Evolutionary conservation across 2,113 vertebrate species (phyloP).

Genomic region (Chitala chitala): DNA sequence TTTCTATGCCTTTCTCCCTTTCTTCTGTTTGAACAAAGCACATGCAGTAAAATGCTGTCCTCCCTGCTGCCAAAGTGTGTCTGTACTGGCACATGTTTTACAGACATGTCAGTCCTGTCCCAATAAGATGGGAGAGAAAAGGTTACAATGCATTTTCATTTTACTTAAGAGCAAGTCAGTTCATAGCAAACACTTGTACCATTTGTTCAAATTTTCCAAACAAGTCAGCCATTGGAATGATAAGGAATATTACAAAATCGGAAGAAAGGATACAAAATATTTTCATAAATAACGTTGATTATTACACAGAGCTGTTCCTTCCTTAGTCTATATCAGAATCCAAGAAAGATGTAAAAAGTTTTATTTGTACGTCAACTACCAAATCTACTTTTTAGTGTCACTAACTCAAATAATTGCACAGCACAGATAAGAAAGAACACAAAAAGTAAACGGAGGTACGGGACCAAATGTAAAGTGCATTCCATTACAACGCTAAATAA

Average conservation of each 20-base stretch:
- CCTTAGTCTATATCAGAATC: conserved; percentile 31
- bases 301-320: conserved; percentile 26
- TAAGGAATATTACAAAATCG: conserved; percentile 57
- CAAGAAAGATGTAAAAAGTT: conserved; percentile 47
- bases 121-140: too few relatives aligned
- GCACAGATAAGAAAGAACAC: conserved; percentile 37
- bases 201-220: conserved; percentile 26
- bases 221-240: conserved; percentile 34
- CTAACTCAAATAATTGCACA: conserved; percentile 33
- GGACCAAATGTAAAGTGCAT: conserved; percentile 41
- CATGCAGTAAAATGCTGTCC: too few relatives aligned
- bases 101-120: too few relatives aligned
- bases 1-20: too few relatives aligned
- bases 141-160: conserved; percentile 33
- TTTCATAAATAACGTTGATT: conserved; percentile 48
- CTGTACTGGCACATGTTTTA: too few relatives aligned
- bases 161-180: conserved; percentile 37
- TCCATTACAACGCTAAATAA: conserved; percentile 37
- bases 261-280: conserved; percentile 57
- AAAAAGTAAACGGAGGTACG: conserved; percentile 42
- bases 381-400: conserved; percentile 38
- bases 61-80: too few relatives aligned
- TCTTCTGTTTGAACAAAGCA: too few relatives aligned
- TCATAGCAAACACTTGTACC: conserved; percentile 46
- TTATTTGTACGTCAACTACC: conserved; percentile 29